Evolutionary conservation across 2,113 vertebrate species (phyloP).

Genomic region (Chlorocebus sabaeus): DNA sequence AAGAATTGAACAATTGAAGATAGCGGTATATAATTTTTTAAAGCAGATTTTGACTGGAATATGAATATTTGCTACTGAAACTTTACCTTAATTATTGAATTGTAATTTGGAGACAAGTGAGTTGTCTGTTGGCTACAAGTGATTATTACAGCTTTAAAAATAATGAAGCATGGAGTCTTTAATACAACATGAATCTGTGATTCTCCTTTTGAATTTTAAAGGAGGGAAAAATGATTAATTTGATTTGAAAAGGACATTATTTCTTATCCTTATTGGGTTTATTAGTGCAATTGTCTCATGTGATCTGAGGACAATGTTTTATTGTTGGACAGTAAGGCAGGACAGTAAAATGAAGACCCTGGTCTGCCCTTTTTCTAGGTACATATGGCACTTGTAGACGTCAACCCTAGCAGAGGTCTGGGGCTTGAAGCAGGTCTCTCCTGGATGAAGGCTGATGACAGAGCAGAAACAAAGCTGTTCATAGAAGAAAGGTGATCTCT

Average conservation of each 20-base stretch:
- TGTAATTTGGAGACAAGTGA: not conserved
- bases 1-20: slow-evolving; percentile 19
- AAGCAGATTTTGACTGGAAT: not conserved
- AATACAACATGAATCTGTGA: not conserved
- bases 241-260: not conserved
- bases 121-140: not conserved
- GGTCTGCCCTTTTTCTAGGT: not conserved
- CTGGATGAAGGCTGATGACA: not conserved
- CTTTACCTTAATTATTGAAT: not conserved
- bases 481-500: not conserved
- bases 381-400: not conserved
- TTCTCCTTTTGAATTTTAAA: slow-evolving; percentile 28
- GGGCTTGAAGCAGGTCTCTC: not conserved
- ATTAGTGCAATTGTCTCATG: not conserved
- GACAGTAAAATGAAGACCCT: not conserved
- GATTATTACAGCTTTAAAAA: not conserved
- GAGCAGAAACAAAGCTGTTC: not conserved
- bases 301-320: not conserved
- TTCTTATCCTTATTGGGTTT: not conserved
- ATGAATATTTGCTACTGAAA: slow-evolving; percentile 13
- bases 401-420: not conserved
- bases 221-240: not conserved
- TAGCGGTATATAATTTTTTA: not conserved
- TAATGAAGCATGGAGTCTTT: not conserved
- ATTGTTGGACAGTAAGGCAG: not conserved